A percentile compares a stretch with the other conserved stretches of the same genome.
These are phyloP conservation scores for Drepana falcataria DNA, from an alignment of 2,888 invertebrate species.

Conservation along the genomic window DNA sequence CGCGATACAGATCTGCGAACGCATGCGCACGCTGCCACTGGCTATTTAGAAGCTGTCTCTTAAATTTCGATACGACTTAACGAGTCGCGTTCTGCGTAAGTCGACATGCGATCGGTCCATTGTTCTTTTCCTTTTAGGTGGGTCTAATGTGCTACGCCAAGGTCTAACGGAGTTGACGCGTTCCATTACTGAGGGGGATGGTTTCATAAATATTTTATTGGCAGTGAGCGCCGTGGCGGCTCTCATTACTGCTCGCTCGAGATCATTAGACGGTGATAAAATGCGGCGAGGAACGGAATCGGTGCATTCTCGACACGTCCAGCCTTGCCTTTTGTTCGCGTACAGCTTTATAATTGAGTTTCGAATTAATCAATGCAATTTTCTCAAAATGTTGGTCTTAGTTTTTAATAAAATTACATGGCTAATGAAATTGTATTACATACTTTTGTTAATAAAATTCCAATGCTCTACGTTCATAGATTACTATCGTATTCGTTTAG, in stretches of 20 bases:
- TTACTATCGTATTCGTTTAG: too few relatives aligned
- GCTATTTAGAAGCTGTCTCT: conserved; percentile 75
- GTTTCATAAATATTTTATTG: conserved; percentile 76
- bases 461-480: too few relatives aligned
- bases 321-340: conserved; percentile 47
- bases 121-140: conserved; percentile 39
- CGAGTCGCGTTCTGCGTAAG: conserved; percentile 68
- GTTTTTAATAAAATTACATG: conserved; percentile 3
- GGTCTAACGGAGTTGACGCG: conserved; percentile 52
- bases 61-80: conserved; percentile 70
- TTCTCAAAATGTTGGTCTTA: conserved; percentile 4
- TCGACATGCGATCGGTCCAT: conserved; percentile 62
- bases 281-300: conserved; percentile 53
- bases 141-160: conserved; percentile 26
- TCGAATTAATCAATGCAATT: conserved; percentile 28
- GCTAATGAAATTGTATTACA: too few relatives aligned
- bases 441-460: too few relatives aligned
- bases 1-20: conserved; percentile 72
- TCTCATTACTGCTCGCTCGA: conserved; percentile 60
- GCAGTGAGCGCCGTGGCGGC: conserved; percentile 48
- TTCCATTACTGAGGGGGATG: conserved; percentile 61
- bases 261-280: conserved; percentile 73
- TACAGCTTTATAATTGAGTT: conserved; percentile 43
- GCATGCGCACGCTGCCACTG: conserved; percentile 62
- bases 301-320: conserved; percentile 45